phyloP scores from a whole-genome alignment of 2,888 invertebrate species.

The Pogonocherus hispidulus region DNA sequence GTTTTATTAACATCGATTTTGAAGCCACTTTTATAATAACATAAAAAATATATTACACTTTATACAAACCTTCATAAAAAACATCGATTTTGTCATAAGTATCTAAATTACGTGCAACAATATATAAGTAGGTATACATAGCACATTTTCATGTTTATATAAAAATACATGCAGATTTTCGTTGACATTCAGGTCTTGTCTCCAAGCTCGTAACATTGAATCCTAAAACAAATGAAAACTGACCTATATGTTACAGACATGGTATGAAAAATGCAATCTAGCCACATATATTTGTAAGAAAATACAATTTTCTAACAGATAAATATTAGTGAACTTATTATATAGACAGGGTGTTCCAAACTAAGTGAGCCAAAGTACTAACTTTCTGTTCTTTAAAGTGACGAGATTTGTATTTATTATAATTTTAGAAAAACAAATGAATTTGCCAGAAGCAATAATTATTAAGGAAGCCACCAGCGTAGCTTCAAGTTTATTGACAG shows the following conservation, averaged over 20 bases:
- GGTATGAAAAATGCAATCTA: background rate
- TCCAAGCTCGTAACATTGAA: background rate
- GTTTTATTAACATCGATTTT: slow-evolving; percentile 2
- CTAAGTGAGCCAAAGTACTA: too few species aligned
- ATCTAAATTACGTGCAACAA: background rate
- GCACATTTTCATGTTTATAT: background rate
- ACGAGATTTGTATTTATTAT: too few species aligned
- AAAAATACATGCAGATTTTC: background rate
- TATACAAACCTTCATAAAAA: slow-evolving; percentile 20
- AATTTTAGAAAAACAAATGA: too few species aligned
- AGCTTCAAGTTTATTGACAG: too few species aligned
- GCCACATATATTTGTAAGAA: background rate
- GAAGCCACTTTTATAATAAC: slow-evolving; percentile 13
- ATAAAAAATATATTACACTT: slow-evolving; percentile 23
- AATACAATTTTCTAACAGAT: background rate
- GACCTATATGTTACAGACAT: background rate
- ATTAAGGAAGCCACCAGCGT: too few species aligned
- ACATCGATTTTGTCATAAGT: slow-evolving; percentile 1
- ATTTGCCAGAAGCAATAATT: too few species aligned
- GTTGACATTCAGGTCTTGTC: background rate
- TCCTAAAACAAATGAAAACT: background rate
- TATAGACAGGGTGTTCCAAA: too few species aligned
- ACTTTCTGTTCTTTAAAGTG: too few species aligned
- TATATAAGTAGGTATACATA: background rate
- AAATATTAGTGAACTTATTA: too few species aligned